Conservation (phyloP, 2,113 vertebrate species). For the Pampusana beccarii region DNA sequence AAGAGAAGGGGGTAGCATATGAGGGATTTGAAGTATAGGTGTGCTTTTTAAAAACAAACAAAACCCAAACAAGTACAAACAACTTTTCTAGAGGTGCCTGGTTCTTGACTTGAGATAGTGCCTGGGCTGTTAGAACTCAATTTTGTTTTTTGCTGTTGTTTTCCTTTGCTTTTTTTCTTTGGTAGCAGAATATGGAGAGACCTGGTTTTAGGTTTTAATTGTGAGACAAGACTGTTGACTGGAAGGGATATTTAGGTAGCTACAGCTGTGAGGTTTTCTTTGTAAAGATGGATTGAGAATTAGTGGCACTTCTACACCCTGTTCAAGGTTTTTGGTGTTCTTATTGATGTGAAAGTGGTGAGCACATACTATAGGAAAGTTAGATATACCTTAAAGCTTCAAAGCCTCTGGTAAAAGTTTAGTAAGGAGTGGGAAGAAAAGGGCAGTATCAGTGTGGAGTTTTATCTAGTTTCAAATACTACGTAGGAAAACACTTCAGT, state of each 20-base stretch:
- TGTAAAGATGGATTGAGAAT: neutral
- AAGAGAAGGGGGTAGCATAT: neutral
- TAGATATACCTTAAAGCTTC: neutral
- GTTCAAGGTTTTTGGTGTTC: neutral
- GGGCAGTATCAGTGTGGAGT: neutral
- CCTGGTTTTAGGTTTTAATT: neutral
- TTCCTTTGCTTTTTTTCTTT: neutral
- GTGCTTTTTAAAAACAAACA: neutral
- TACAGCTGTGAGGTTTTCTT: neutral
- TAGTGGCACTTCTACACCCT: neutral
- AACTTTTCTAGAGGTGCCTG: neutral
- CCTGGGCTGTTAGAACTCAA: fast-evolving
- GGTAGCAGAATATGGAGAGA: fast-evolving
- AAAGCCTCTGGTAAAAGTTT: neutral
- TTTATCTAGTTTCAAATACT: fast-evolving
- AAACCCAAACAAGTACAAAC: too few species aligned
- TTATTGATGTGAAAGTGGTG: neutral
- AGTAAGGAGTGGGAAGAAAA: neutral
- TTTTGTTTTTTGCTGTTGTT: neutral
- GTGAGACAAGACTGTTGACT: neutral
- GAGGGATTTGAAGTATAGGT: neutral
- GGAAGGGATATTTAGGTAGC: neutral
- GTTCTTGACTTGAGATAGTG: fast-evolving
- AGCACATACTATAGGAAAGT: neutral
- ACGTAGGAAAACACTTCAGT: neutral